phyloP scores from a whole-genome alignment of 2,797 vertebrate species.

The Parauchenoglanis ngamensis region DNA sequence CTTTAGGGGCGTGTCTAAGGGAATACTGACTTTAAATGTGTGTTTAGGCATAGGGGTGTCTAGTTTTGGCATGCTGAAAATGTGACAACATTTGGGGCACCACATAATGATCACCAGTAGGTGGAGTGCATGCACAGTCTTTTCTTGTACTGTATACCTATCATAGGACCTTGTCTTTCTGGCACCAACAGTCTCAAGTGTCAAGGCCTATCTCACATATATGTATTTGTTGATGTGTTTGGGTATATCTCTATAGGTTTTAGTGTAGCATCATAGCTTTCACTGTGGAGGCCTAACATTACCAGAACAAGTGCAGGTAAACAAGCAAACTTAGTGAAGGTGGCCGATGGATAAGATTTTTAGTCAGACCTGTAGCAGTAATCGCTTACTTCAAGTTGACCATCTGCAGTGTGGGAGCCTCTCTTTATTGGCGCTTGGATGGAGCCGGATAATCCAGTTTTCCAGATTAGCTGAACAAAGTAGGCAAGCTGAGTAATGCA shows the following conservation, averaged over 20 bases:
- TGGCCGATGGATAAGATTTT: not conserved
- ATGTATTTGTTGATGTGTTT: not conserved
- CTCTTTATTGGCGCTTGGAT: constrained; percentile 40
- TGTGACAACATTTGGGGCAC: not conserved
- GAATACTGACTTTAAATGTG: not conserved
- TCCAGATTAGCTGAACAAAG: constrained; percentile 52
- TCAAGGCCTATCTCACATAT: not conserved
- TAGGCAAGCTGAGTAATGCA: constrained; percentile 42
- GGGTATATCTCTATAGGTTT: not conserved
- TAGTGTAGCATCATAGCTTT: not conserved
- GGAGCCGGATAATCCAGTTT: constrained; percentile 57
- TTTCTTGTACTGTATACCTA: not conserved
- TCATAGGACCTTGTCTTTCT: not conserved
- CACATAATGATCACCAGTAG: constrained; percentile 35
- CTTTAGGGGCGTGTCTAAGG: not conserved
- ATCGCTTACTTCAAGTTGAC: constrained; percentile 41
- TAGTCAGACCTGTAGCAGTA: constrained; percentile 17
- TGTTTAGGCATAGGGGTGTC: not conserved
- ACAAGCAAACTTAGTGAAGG: constrained; percentile 19
- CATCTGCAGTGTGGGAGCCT: constrained; percentile 50
- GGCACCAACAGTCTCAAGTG: not conserved
- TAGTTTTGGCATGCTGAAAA: not conserved
- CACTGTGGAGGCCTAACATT: not conserved
- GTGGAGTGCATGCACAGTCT: constrained; percentile 30
- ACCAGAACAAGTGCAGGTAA: not conserved